Conservation (phyloP, 2,113 vertebrate genomes). For the Xenopus tropicalis region UCB_Xtro_10.0 CM004446.2:36538001-36538500, state of each 20-base stretch:
- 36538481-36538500: conserved; percentile 53
- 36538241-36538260: conserved; percentile 63
- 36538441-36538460: conserved; percentile 65
- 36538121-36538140: no score
- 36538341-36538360: conserved; percentile 58
- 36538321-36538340: conserved; percentile 58
- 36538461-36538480: conserved; percentile 71
- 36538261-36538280: conserved; percentile 73
- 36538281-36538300: conserved; percentile 73
- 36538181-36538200: conserved; percentile 40
- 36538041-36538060: no score
- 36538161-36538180: conserved; percentile 15
- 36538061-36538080: no score
- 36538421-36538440: conserved; percentile 71
- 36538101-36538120: no score
- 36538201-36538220: conserved; percentile 26
- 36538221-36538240: conserved; percentile 53
- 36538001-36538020: no score
- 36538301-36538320: conserved; percentile 65
- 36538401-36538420: conserved; percentile 67
- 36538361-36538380: conserved; percentile 74
- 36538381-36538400: conserved; percentile 53
- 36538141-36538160: no score
- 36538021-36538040: no score
- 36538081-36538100: no score